Evolutionary conservation across 2,797 vertebrate genomes (phyloP).

Genomic region (Limnodromus scolopaceus): DNA sequence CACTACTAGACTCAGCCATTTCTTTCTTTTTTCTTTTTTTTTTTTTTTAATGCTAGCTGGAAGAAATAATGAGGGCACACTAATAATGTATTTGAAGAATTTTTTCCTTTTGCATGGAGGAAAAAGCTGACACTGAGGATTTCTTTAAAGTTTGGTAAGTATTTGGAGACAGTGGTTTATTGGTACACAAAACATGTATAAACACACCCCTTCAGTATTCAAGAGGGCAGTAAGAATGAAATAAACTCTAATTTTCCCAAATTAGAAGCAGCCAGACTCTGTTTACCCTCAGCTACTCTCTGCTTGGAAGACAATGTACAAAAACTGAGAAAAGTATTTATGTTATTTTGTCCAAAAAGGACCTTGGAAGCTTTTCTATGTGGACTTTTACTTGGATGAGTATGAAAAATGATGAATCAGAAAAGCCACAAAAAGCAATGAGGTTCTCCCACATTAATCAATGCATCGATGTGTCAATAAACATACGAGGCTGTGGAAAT

Average conservation of each 20-base stretch:
- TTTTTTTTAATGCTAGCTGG: background rate
- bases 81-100: background rate
- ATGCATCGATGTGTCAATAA: constrained; percentile 9
- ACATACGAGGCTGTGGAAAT: background rate
- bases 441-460: background rate
- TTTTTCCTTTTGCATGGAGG: background rate
- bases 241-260: constrained; percentile 38
- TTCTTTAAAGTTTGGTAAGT: constrained; percentile 31
- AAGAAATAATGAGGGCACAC: background rate
- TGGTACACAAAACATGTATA: constrained; percentile 29
- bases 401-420: background rate
- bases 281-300: background rate
- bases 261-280: constrained; percentile 6
- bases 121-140: constrained; percentile 25
- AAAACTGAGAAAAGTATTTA: background rate
- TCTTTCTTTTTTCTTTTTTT: background rate
- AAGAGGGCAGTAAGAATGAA: constrained; percentile 14
- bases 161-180: constrained; percentile 30
- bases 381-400: background rate
- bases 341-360: background rate
- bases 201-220: background rate
- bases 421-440: background rate
- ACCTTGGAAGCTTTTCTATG: background rate
- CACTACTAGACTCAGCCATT: background rate
- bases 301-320: background rate